Percentiles rank a stretch among this genome's conserved stretches.
These are phyloP conservation scores for Opisthograptis luteolata DNA, from an alignment of 2,888 invertebrate species.

Conservation along the genomic window DNA sequence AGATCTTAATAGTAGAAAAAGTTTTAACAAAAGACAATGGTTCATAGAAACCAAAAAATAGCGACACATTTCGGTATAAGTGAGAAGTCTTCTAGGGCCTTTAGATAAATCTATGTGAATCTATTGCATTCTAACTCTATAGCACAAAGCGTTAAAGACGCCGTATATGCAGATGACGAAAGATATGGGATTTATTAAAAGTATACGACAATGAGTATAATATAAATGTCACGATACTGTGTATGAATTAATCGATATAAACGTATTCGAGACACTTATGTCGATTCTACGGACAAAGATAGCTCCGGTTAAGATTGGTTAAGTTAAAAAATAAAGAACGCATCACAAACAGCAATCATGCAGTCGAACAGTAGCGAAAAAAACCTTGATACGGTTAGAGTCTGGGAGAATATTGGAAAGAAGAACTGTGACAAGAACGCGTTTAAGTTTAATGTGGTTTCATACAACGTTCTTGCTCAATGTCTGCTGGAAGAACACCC, in stretches of 20 bases:
- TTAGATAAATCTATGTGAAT: too few species aligned
- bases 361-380: background rate
- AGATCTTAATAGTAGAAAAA: background rate
- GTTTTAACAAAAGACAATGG: background rate
- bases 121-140: too few species aligned
- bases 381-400: background rate
- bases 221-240: background rate
- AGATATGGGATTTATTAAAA: too few species aligned
- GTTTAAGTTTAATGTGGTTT: background rate
- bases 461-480: background rate
- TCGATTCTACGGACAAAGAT: background rate
- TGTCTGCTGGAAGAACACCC: background rate
- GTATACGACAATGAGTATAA: too few species aligned
- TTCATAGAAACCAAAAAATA: background rate
- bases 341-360: background rate
- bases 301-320: background rate
- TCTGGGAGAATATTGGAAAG: background rate
- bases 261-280: background rate
- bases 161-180: too few species aligned
- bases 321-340: background rate
- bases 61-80: background rate
- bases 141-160: too few species aligned
- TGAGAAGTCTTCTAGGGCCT: too few species aligned
- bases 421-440: background rate
- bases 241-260: background rate